These are phyloP conservation scores for Melanotaenia nigrans DNA, from an alignment of 2,797 vertebrate genomes.

Conservation along the genomic window DNA sequence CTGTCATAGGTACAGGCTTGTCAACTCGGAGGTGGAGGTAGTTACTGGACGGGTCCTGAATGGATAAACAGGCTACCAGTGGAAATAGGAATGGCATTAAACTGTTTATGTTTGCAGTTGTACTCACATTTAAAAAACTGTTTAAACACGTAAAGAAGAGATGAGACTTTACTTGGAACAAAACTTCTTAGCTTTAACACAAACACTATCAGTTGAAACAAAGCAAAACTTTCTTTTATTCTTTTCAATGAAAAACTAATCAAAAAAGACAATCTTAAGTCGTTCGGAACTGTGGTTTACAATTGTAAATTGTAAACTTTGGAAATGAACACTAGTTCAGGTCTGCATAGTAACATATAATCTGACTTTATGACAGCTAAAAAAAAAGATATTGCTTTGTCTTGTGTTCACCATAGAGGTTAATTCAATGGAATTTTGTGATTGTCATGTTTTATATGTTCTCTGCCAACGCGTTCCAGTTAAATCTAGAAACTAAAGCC, in stretches of 20 bases:
- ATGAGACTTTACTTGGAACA: neutral
- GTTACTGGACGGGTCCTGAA: neutral
- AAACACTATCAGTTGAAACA: neutral
- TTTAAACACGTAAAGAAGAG: neutral
- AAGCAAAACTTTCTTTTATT: neutral
- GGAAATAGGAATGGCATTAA: neutral
- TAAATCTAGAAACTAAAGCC: neutral
- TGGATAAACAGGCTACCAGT: neutral
- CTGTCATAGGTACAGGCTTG: neutral
- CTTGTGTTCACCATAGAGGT: neutral
- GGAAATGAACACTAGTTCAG: neutral
- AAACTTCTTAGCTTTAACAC: neutral
- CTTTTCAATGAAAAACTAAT: neutral
- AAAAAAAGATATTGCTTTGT: neutral
- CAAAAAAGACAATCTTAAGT: neutral
- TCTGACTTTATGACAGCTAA: neutral
- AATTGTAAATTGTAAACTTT: neutral
- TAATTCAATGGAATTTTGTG: neutral
- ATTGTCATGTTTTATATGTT: neutral
- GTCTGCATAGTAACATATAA: neutral
- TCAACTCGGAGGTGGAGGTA: neutral
- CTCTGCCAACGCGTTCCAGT: neutral
- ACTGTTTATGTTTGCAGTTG: neutral
- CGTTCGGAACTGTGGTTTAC: neutral
- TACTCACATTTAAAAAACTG: neutral